Evolutionary conservation across 2,888 invertebrate genomes (phyloP).

Genomic region (Lithophane semibrunnea): DNA sequence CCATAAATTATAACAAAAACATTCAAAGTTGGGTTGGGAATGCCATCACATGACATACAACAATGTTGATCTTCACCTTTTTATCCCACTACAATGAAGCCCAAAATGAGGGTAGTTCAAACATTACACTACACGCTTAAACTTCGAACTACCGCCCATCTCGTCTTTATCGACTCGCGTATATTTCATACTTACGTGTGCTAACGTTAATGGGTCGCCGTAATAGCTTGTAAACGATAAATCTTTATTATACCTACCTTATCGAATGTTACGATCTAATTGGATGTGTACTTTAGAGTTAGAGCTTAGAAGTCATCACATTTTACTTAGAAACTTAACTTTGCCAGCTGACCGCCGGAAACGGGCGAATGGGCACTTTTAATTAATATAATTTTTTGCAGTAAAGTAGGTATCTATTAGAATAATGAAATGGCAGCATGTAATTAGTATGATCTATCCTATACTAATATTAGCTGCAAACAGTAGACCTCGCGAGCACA

Average conservation of each 20-base stretch:
- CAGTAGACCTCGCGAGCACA: too few relatives aligned
- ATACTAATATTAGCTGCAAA: too few relatives aligned
- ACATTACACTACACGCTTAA: constrained; percentile 7
- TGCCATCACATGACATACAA: not conserved
- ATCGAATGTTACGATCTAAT: constrained; percentile 49
- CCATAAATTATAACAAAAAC: not conserved
- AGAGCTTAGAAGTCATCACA: not conserved
- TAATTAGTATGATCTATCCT: too few relatives aligned
- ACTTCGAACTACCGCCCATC: constrained; percentile 32
- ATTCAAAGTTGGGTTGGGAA: not conserved
- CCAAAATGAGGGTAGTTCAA: constrained; percentile 4
- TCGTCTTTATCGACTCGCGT: constrained; percentile 35
- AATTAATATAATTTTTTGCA: too few relatives aligned
- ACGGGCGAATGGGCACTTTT: too few relatives aligned
- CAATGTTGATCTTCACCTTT: not conserved
- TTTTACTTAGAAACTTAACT: not conserved
- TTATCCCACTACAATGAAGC: not conserved
- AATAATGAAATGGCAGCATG: too few relatives aligned
- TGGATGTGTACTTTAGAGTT: not conserved
- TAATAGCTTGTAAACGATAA: constrained; percentile 51
- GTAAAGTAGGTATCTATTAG: too few relatives aligned
- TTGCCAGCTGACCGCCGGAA: too few relatives aligned
- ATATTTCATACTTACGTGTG: constrained; percentile 54
- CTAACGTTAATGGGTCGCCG: constrained; percentile 59
- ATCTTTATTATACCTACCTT: constrained; percentile 39